Conservation (phyloP, 2,797 vertebrate genomes). For the Squalus acanthias region DNA sequence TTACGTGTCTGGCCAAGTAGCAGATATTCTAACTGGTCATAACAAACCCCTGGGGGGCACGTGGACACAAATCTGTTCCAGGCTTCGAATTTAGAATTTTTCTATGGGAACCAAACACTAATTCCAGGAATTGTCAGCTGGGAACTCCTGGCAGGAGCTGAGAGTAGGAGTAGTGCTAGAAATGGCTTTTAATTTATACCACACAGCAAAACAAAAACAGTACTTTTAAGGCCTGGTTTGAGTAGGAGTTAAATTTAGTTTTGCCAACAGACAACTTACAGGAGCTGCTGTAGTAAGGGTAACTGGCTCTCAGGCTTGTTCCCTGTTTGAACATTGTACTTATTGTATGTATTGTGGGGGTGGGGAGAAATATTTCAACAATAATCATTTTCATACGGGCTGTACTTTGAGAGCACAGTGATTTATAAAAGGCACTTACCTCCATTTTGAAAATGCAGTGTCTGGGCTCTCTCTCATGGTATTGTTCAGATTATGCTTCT, state of each 20-base stretch:
- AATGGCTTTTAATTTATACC: constrained; percentile 23
- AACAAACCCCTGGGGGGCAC: not conserved
- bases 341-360: not conserved
- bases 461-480: not conserved
- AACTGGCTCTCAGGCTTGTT: constrained; percentile 22
- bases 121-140: constrained; percentile 36
- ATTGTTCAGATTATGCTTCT: not conserved
- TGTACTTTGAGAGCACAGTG: not conserved
- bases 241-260: constrained; percentile 25
- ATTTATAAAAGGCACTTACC: not conserved
- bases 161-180: constrained; percentile 10
- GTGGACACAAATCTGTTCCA: constrained; percentile 22
- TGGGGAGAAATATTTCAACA: not conserved
- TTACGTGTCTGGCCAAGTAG: constrained; percentile 12
- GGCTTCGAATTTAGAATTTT: constrained; percentile 33
- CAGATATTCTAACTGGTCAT: not conserved
- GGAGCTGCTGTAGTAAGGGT: constrained; percentile 10
- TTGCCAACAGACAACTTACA: not conserved
- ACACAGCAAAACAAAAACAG: constrained; percentile 17
- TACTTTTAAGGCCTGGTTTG: constrained; percentile 15
- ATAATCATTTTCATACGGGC: not conserved
- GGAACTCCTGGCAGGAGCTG: constrained; percentile 27
- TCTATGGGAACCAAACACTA: constrained; percentile 18
- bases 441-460: not conserved
- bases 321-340: not conserved